These are phyloP conservation scores for cattle (Bos taurus) DNA, from an alignment of 2,113 vertebrate genomes.

Conservation along the genomic window DNA sequence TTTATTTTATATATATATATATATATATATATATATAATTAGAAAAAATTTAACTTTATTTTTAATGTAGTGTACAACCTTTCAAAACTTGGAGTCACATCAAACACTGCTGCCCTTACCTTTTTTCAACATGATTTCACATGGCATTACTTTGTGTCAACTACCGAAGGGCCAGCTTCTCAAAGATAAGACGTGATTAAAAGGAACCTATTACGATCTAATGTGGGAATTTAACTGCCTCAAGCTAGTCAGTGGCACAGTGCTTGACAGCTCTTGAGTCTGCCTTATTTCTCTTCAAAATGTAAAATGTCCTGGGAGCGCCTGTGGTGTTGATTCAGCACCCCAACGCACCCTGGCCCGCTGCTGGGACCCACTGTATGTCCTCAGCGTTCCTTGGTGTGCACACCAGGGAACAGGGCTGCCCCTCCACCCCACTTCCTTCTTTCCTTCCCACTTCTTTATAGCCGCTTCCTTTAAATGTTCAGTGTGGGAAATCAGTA, in stretches of 20 bases:
- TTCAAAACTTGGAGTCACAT: background rate
- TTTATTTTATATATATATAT: background rate
- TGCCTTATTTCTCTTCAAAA: background rate
- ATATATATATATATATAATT: background rate
- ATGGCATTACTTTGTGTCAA: background rate
- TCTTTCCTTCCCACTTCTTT: background rate
- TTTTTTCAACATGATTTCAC: background rate
- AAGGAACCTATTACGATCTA: background rate
- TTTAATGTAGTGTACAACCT: background rate
- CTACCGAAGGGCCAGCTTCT: background rate
- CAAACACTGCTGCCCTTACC: background rate
- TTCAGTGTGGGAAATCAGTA: background rate
- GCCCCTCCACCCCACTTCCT: background rate
- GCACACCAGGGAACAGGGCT: background rate
- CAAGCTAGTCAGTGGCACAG: background rate
- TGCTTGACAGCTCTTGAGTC: background rate
- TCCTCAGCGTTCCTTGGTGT: background rate
- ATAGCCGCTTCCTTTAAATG: background rate
- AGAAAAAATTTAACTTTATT: background rate
- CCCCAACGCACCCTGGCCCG: accelerated
- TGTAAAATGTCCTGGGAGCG: background rate
- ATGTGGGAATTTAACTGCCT: background rate
- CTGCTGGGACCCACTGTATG: accelerated
- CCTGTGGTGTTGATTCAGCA: background rate
- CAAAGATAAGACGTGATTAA: background rate